Evolutionary conservation across 2,797 vertebrate species (phyloP), one percentile per base, ranked within the genome.

Genomic region (Takifugu ocellatus): DNA sequence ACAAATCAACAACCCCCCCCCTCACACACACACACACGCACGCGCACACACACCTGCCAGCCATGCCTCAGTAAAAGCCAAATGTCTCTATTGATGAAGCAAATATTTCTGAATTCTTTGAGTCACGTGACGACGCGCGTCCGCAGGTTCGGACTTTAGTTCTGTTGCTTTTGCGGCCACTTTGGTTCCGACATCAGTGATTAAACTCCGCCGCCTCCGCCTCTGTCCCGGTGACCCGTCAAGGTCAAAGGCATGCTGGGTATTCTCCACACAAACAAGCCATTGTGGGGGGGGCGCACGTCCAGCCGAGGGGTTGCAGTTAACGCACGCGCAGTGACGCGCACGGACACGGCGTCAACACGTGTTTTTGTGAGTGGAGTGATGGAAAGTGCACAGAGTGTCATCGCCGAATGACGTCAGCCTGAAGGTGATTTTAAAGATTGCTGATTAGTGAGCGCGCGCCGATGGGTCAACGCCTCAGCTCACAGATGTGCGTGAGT

Each of bases 231-330:
- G 72, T 90, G 89, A 90, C 89, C 89, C 72, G 75, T 89, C 88
- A 91, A 92, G 91, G 91, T 92, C 90, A 91, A 72, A 83, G 80
- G 68, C 78, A 80, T 78, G 77, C 76, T 77, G 71, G 84, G 78
- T 82, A 79, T 71, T 84, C 73, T 82, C 70, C 68, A 56, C 70
- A 72, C 82, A 82, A 70, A 82, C 71, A 65, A 24, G 14, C 56
- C 46, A 59, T 59, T 75, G 50, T 62, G 47, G 42, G 49, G 64
- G 55, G 47, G 66, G 45, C n/a, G 9, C 6, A 11, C 16, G 44
- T 39, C 36, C 36, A 39, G 36, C 10, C 36, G 36, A 14, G 8
- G 17, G 31, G 31, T 33, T 1, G 31, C 21, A 3, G 1, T 16
- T 6, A 7, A 17, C 43, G 43, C 43, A 44, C 43, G 43, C 43